A percentile compares a stretch with the other conserved stretches of the same genome.
Evolutionary conservation across 2,113 vertebrate genomes (phyloP).

Genomic region (Vimba vimba): DNA sequence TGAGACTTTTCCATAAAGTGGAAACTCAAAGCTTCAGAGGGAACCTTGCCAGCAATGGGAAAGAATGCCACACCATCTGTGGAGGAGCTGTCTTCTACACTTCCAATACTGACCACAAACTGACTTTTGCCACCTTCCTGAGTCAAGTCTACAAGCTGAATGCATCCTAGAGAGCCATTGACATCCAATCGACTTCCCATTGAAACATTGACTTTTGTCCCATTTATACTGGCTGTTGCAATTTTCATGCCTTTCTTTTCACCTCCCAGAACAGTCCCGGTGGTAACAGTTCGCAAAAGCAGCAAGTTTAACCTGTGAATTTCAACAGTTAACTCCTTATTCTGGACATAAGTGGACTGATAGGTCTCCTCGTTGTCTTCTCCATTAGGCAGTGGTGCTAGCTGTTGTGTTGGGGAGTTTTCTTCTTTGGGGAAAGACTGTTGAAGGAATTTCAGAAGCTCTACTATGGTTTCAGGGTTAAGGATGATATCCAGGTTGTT

Average conservation of each 20-base stretch:
- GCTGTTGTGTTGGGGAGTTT: slow-evolving; percentile 75
- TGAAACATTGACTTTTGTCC: slow-evolving; percentile 92
- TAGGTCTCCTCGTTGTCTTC: slow-evolving; percentile 77
- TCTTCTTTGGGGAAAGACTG: slow-evolving; percentile 96
- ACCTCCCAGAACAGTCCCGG: slow-evolving; percentile 75
- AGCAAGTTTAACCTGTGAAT: slow-evolving; percentile 94
- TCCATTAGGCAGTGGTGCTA: slow-evolving; percentile 69
- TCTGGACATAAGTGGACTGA: slow-evolving; percentile 89
- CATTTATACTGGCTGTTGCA: slow-evolving; percentile 93
- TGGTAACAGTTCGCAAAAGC: slow-evolving; percentile 87
- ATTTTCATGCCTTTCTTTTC: slow-evolving; percentile 93
- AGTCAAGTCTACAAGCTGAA: slow-evolving; percentile 91
- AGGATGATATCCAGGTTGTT: slow-evolving; percentile 98
- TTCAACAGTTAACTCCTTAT: slow-evolving; percentile 92
- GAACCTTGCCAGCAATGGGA: slow-evolving; percentile 65
- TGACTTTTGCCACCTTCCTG: slow-evolving; percentile 87
- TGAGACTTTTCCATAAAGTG: slow-evolving; percentile 83
- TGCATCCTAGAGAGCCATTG: slow-evolving; percentile 90
- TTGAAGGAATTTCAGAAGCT: slow-evolving; percentile 93
- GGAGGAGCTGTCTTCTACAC: slow-evolving; percentile 67
- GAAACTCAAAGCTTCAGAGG: slow-evolving; percentile 90
- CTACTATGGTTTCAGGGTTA: slow-evolving; percentile 98
- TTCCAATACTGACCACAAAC: slow-evolving; percentile 95
- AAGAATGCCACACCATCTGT: slow-evolving; percentile 70
- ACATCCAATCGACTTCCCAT: slow-evolving; percentile 87